phyloP scores from a whole-genome alignment of 92 coral and sea anemone species.

The Paramuricea clavata region DNA sequence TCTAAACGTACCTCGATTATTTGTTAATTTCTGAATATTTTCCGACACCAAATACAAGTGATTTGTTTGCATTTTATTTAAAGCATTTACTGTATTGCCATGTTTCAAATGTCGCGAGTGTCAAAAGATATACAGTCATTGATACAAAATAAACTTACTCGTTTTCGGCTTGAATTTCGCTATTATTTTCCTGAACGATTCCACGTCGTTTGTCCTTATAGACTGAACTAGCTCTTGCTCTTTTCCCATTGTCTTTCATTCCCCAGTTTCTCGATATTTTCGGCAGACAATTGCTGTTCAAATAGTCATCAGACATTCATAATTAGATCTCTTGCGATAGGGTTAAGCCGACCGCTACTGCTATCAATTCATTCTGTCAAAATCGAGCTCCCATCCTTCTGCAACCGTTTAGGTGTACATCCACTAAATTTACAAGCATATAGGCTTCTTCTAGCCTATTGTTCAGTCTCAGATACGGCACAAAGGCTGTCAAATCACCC shows the following conservation, averaged over 20 bases:
- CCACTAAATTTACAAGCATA: background rate
- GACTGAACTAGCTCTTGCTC: constrained; percentile 95
- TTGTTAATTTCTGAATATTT: constrained; percentile 38
- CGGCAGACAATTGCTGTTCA: background rate
- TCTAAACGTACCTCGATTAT: background rate
- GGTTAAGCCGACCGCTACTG: background rate
- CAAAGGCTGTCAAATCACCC: background rate
- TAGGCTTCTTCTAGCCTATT: background rate
- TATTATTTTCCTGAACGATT: constrained; percentile 78
- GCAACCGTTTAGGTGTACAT: background rate
- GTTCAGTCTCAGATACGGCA: background rate
- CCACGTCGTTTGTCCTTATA: constrained; percentile 83
- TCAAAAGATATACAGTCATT: background rate
- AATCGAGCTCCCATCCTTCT: background rate
- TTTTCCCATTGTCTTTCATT: constrained; percentile 78
- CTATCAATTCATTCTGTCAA: constrained; percentile 2
- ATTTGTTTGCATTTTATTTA: constrained; percentile 33
- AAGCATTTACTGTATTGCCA: background rate
- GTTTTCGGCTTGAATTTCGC: constrained; percentile 84
- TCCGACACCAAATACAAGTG: constrained; percentile 9
- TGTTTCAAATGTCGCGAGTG: background rate
- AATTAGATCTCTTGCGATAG: constrained; percentile 7
- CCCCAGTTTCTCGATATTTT: background rate
- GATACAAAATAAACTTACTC: constrained; percentile 72
- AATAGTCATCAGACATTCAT: constrained; percentile 24